Conservation (phyloP, 1,140 invertebrate genomes). For the Plectrocnemia conspersa region DNA sequence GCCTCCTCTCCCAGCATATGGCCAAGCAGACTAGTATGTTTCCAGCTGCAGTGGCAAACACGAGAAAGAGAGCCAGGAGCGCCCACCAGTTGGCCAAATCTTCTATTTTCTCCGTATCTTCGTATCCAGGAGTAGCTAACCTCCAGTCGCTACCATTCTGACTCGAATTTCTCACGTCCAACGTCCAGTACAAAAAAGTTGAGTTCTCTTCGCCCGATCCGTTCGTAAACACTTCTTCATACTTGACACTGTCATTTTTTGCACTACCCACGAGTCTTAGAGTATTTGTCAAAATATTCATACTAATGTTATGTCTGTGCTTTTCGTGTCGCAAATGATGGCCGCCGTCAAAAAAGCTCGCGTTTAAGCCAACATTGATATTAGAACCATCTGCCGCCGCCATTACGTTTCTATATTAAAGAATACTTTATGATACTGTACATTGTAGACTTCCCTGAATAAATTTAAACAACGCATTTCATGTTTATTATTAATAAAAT, state of each 20-base stretch:
- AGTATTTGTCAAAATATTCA: background rate
- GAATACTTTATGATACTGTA: no score
- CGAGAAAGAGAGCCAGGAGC: conserved; percentile 69
- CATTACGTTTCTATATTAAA: background rate
- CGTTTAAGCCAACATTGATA: conserved; percentile 3
- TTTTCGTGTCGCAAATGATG: conserved; percentile 1
- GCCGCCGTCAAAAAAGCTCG: background rate
- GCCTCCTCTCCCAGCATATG: conserved; percentile 77
- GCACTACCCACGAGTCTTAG: background rate
- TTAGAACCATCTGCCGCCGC: background rate
- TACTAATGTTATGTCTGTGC: background rate
- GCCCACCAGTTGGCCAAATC: conserved; percentile 69
- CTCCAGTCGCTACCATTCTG: conserved; percentile 13
- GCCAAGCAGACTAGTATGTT: conserved; percentile 93
- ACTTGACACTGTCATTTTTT: background rate
- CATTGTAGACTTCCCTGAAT: no score
- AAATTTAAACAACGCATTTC: background rate
- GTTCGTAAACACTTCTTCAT: background rate
- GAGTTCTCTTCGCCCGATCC: conserved; percentile 8
- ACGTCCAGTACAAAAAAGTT: conserved; percentile 25
- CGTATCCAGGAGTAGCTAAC: conserved; percentile 1
- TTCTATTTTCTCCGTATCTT: conserved; percentile 18
- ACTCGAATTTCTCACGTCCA: conserved; percentile 18
- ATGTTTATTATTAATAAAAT: background rate
- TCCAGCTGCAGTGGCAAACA: conserved; percentile 82